Conservation (phyloP, 2,888 invertebrate genomes). For the Torymus tubicola region DNA sequence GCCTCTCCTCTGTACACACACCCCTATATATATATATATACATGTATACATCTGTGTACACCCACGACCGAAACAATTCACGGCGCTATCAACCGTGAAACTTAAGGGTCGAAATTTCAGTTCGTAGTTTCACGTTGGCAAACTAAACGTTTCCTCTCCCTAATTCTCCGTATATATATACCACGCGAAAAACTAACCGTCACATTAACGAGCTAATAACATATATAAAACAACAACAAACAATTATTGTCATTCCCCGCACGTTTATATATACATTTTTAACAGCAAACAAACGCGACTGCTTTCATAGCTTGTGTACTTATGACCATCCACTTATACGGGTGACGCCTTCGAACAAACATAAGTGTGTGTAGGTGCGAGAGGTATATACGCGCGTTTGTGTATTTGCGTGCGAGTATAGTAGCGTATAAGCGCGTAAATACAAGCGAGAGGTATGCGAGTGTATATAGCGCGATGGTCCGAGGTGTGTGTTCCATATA, state of each 20-base stretch:
- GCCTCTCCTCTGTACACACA: no score
- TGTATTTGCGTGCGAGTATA: no score
- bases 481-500: no score
- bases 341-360: slow-evolving; percentile 28
- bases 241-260: not conserved
- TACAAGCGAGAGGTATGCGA: no score
- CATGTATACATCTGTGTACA: no score
- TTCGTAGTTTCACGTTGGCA: not conserved
- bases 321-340: slow-evolving; percentile 18
- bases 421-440: no score
- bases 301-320: not conserved
- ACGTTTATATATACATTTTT: not conserved
- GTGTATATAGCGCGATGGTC: no score
- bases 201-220: no score
- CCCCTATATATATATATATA: no score
- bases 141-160: slow-evolving; percentile 26
- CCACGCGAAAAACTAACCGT: no score
- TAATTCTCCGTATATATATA: slow-evolving; percentile 10
- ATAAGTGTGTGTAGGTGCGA: slow-evolving; percentile 22
- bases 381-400: not conserved
- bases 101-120: slow-evolving; percentile 36
- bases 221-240: no score
- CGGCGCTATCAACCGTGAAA: slow-evolving; percentile 42
- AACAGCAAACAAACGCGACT: not conserved
- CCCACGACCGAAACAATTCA: slow-evolving; percentile 40